Evolutionary conservation across 1,140 invertebrate genomes (phyloP), one percentile per base, ranked within the genome.

Genomic region (Musca domestica): DNA sequence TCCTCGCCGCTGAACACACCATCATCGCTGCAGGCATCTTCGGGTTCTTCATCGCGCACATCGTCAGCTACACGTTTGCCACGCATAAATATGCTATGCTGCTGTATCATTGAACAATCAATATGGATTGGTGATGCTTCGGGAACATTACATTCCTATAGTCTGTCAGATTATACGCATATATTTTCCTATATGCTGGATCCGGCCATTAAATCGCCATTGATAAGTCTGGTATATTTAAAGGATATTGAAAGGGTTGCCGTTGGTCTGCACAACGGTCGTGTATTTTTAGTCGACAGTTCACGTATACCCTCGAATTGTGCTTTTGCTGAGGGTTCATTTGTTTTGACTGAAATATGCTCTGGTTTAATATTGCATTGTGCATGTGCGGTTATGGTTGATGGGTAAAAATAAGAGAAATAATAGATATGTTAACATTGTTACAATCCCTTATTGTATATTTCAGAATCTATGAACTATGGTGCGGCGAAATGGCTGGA

Each of bases 121-220:
- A 88, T 96, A 58, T 97, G 95, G 95, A 87, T 95, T 66, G 94
- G 94, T 0, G 94, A 96, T 81, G 90, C 89, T 66, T 83, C 86
- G 0, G 93, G 92, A 15, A 87, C 89, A 66, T 87, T 96, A 58
- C 91, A 93, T 73, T 90, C 92, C 0, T 95, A 92, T 72, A 85
- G 84, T 88, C 83, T 83, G 23, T 73, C 82, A 9, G 86, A 84
- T 74, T 87, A 85, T 68, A 79, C 75, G 30, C 84, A 84, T 74
- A 75, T 88, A 58, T 89, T 89, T 75, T 83, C 84, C 12, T 87
- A 87, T 69, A 78, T 84, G 67, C 72, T 87, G 10, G 86, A 87
- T 74, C 77, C 71, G 74, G 83, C 67, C 78, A 87, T 70, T 74
- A 85, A 71, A 81, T 86, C 73, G 81, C 85, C 17, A 83, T 87